phyloP scores from a whole-genome alignment of 2,113 vertebrate genomes.

The human (Homo sapiens) region GRCh38 chr20:8339501-8340000 shows the following conservation, averaged over 20 bases:
- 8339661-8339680: conserved; percentile 20
- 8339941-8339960: no score
- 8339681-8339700: neutral
- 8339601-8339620: neutral
- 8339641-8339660: neutral
- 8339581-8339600: conserved; percentile 53
- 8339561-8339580: conserved; percentile 44
- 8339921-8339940: no score
- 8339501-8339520: conserved; percentile 68
- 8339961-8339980: no score
- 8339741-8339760: neutral
- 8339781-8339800: neutral
- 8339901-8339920: no score
- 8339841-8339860: no score
- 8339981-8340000: neutral
- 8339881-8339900: no score
- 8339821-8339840: no score
- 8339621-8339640: neutral
- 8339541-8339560: conserved; percentile 35
- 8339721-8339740: neutral
- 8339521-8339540: conserved; percentile 29
- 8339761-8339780: neutral
- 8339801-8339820: neutral
- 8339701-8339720: neutral
- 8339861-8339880: no score